Base-by-base conservation (phyloP, 2,797 vertebrate genomes). In the Sphaeramia orbicularis region DNA sequence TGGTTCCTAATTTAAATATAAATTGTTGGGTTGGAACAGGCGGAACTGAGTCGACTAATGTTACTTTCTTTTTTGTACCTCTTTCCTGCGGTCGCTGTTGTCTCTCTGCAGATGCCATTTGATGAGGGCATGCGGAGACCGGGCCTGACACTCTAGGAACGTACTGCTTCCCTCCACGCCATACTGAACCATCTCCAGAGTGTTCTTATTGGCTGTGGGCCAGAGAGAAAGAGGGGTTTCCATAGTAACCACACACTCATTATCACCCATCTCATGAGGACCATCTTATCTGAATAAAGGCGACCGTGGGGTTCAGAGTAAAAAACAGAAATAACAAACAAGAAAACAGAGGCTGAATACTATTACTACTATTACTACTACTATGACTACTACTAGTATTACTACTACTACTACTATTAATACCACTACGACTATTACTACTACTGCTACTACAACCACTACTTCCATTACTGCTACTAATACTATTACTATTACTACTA, bases 101-200 rank as follows among this genome's bases (percentile, higher is more conserved):
- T 98, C 96, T 88, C 96, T 94, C 92, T 99, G 98, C 55, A 97
- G 94, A 60, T 99, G 94, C 97, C 98, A 99, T 78, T 98, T 99
- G 74, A 99, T 42, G 1, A 95, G 82, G 38, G 97, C 97, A 6
- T 98, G 97, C 1, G 97, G 98, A 0, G 98, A 99, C 80, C 96
- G 96, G 56, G 97, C 96, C 90, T 98, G 97, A 89, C 98, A 99
- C 85, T 99, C 98, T 44, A 99, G 93, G 90, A 99, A 99, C 65
- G 96, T 96, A 0, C 96, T 96, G 69, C 97, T 99, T 73, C 98
- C 97, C 43, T 97, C 97, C 83, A 99, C 97, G 0, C 97, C 98
- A 0, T 99, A 99, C 91, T 99, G 97, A 73, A 97, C 95, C 0
- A 95, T 95, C 90, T 99, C 96, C 83, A 97, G 90, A 0, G 93